Evolutionary conservation across 64 coral and sea anemone genomes (phyloP).

Genomic region (Platygyra sinensis): DNA sequence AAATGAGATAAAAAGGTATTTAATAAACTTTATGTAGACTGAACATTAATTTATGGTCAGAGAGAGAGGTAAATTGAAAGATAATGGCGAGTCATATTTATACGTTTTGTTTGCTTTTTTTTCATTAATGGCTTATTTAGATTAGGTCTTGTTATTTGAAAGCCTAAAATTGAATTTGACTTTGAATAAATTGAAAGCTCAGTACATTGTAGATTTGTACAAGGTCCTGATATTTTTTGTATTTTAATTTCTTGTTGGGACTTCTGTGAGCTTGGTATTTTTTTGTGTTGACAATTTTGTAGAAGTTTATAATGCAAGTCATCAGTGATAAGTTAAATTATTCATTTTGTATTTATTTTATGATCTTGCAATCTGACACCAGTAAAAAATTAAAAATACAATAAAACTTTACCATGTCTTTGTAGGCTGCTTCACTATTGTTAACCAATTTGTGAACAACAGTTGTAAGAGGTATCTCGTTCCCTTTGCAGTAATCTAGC

Average conservation of each 20-base stretch:
- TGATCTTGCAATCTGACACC: not conserved
- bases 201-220: slow-evolving; percentile 34
- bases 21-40: slow-evolving; percentile 49
- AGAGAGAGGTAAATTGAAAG: slow-evolving; percentile 30
- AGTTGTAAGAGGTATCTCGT: too few species aligned
- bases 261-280: not conserved
- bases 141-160: not conserved
- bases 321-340: slow-evolving; percentile 51
- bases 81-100: slow-evolving; percentile 34
- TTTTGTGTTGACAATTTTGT: slow-evolving; percentile 11
- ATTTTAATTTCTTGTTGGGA: slow-evolving; percentile 10
- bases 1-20: slow-evolving; percentile 45
- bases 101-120: slow-evolving; percentile 16
- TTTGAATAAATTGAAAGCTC: slow-evolving; percentile 2
- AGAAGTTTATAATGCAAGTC: slow-evolving; percentile 33
- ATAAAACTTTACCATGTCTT: too few species aligned
- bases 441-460: not conserved
- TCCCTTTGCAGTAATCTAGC: too few species aligned
- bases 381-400: not conserved
- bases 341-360: slow-evolving; percentile 38
- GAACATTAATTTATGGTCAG: slow-evolving; percentile 53
- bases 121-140: slow-evolving; percentile 25
- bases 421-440: not conserved
- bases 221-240: slow-evolving; percentile 44
- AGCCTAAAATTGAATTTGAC: slow-evolving; percentile 13